These are phyloP conservation scores for Branchipolynoe longqiensis DNA, from an alignment of 2,888 invertebrate species.

Conservation along the genomic window DNA sequence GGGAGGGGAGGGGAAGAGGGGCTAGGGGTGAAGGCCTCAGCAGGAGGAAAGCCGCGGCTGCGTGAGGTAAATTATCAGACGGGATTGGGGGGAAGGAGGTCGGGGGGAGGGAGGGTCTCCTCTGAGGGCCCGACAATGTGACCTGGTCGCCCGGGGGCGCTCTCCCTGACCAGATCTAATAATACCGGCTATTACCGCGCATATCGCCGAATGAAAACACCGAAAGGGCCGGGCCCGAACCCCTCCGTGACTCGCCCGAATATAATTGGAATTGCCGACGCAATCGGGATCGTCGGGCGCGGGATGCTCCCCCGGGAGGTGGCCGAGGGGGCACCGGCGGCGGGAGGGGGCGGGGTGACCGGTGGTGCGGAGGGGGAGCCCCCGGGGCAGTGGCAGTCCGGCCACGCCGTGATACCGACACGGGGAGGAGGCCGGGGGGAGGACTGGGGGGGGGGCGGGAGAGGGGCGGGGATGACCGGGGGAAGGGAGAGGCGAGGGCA, in stretches of 20 bases:
- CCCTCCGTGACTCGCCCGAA: constrained; percentile 40
- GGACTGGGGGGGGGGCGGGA: too few species aligned
- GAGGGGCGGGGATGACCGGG: too few species aligned
- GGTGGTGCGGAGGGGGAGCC: constrained; percentile 17
- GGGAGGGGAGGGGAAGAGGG: not conserved
- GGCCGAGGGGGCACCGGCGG: not conserved
- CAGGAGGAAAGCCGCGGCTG: constrained; percentile 1
- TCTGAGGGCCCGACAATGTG: constrained; percentile 35
- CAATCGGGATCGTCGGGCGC: constrained; percentile 14
- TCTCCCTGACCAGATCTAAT: constrained; percentile 47
- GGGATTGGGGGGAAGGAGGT: too few species aligned
- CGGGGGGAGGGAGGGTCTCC: too few species aligned
- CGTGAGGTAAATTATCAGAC: constrained; percentile 45
- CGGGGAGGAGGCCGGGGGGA: too few species aligned
- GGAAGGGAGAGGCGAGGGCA: too few species aligned
- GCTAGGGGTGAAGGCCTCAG: not conserved
- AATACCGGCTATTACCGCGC: constrained; percentile 41
- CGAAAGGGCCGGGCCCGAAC: constrained; percentile 32
- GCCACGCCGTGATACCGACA: constrained; percentile 12
- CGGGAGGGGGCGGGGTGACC: not conserved
- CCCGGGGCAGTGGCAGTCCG: not conserved
- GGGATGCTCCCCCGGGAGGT: not conserved
- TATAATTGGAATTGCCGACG: constrained; percentile 47
- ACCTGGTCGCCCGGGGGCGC: constrained; percentile 6
- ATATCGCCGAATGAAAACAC: constrained; percentile 50